Base-by-base conservation (phyloP, 2,797 vertebrate genomes). In the Myotis findleyi region DNA sequence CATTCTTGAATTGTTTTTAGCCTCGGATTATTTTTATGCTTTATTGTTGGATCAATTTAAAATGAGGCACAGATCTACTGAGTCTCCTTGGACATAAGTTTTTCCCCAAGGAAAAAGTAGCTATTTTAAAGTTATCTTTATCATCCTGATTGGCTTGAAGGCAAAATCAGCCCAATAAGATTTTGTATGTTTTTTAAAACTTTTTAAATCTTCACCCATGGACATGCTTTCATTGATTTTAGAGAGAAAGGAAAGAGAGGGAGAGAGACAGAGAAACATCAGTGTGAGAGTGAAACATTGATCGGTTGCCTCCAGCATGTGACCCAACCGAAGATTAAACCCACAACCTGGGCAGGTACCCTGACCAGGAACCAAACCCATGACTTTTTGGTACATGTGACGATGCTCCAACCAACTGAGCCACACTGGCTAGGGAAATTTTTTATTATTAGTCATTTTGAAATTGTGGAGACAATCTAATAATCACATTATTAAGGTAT, bases 1-100 rank as follows among this genome's bases (percentile, higher is more conserved):
- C 59, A 95, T 91, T 47, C 47, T 53, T 79, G 55, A 75, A 55
- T 75, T 79, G 14, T 59, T 95, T 95, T 87, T 33, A 91, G 7
- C 80, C 13, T 93, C 18, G 59, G 27, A 20, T 85, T 93, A 87
- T 77, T 76, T 95, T 95, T 75, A 30, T 64, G 12, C 30, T 81
- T 83, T 25, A 51, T 53, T 94, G 38, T 55, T 55, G 1, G 4
- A 59, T 72, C 75, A 81, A 44, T 91, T 87, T 86, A 53, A 91
- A 95, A 88, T 76, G 53, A 92, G 20, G 27, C 21, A 89, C 38
- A 94, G 69, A 87, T 87, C 6, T 8, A 87, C 47, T 68, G n/a
- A 82, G 4, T 69, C 51, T 79, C n/a, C 11, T 84, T 84, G 25
- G 49, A 69, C 21, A 38, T 14, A 62, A 30, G 6, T 81, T 87